A percentile compares a stretch with the other conserved stretches of the same genome.
These are phyloP conservation scores for Hippocampus comes DNA, from an alignment of 2,113 vertebrate genomes.

Conservation along the genomic window DNA sequence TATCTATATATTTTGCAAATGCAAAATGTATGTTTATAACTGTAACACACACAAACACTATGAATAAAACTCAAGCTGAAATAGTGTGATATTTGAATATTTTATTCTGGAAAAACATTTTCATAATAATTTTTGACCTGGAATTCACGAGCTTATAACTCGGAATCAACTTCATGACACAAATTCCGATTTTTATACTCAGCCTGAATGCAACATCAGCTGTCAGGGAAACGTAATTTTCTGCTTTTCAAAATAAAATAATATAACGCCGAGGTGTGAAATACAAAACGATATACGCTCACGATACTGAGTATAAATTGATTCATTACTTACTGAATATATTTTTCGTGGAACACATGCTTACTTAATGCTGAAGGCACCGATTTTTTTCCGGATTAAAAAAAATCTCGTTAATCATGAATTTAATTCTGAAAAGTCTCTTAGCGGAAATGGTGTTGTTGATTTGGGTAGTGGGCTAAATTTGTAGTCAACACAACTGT, in stretches of 20 bases:
- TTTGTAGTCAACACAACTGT: background rate
- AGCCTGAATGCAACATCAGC: background rate
- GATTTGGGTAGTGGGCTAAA: background rate
- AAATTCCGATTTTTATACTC: background rate
- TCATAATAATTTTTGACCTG: background rate
- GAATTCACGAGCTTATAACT: too few relatives aligned
- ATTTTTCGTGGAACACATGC: background rate
- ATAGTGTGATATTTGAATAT: background rate
- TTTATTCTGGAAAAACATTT: background rate
- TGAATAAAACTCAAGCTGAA: background rate
- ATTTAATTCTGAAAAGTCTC: constrained; percentile 26
- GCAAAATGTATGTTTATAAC: background rate
- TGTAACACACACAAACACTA: background rate
- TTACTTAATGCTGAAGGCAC: background rate
- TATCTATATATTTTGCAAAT: background rate
- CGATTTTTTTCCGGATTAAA: background rate
- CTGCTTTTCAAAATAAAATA: background rate
- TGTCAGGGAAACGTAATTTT: background rate
- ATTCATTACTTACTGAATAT: background rate
- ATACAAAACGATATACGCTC: background rate
- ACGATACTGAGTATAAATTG: background rate
- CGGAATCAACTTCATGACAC: background rate
- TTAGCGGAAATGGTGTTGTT: constrained; percentile 9
- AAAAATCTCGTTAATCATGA: accelerated
- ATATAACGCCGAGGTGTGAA: too few relatives aligned